Conservation (phyloP, 2,888 invertebrate genomes). For the Synergus umbraculus region DNA sequence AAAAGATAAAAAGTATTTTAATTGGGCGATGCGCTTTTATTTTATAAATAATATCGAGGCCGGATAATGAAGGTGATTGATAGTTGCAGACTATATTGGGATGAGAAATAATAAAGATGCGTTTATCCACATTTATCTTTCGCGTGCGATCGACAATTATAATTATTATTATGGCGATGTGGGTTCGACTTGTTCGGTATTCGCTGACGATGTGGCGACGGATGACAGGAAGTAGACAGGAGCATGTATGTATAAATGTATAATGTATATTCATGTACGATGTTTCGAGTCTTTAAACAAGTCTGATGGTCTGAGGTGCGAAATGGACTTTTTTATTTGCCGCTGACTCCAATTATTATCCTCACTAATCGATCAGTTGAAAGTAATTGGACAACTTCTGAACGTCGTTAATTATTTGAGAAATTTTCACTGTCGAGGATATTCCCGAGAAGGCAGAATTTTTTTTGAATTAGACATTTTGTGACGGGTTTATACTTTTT, state of each 20-base stretch:
- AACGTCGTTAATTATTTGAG: not conserved
- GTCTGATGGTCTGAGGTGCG: constrained; percentile 10
- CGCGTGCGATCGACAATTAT: constrained; percentile 22
- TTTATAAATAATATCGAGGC: not conserved
- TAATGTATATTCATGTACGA: constrained; percentile 7
- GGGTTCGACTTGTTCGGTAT: constrained; percentile 21
- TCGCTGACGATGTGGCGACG: constrained; percentile 31
- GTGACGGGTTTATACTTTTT: not conserved
- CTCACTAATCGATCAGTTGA: constrained; percentile 27
- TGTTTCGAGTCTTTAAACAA: constrained; percentile 5
- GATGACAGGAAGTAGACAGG: constrained; percentile 36
- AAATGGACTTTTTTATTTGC: constrained; percentile 20
- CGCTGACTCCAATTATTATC: constrained; percentile 16
- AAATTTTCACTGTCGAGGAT: not conserved
- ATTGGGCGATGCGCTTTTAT: not conserved
- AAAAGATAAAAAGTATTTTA: not conserved
- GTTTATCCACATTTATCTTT: constrained; percentile 7
- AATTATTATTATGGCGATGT: constrained; percentile 32
- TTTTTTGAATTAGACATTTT: not conserved
- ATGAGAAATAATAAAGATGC: not conserved
- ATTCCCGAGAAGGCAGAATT: not conserved
- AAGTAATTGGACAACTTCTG: constrained; percentile 10
- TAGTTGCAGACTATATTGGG: not conserved
- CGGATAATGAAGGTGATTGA: not conserved
- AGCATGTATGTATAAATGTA: constrained; percentile 2